These are phyloP conservation scores for Gila orcuttii DNA, from an alignment of 2,113 vertebrate genomes.

Conservation along the genomic window DNA sequence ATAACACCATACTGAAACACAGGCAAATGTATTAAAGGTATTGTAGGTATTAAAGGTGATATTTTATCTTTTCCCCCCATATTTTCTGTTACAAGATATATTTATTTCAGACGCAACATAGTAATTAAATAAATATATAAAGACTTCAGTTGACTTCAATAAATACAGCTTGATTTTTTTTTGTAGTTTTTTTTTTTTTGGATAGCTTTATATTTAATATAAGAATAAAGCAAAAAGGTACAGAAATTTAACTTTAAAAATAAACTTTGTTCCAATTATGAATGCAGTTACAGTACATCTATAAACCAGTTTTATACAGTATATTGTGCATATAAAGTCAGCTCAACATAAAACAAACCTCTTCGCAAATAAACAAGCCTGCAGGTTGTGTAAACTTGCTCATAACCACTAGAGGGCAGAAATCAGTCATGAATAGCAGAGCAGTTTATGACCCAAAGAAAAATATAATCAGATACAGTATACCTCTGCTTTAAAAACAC, in stretches of 20 bases:
- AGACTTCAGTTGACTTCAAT: neutral
- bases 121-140: neutral
- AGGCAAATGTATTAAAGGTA: neutral
- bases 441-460: neutral
- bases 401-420: slow-evolving; percentile 66
- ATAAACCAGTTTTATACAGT: neutral
- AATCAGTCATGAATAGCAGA: slow-evolving; percentile 33
- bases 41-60: neutral
- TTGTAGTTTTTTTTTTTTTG: neutral
- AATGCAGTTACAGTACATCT: neutral
- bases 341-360: neutral
- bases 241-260: neutral
- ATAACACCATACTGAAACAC: no score
- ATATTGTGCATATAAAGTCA: neutral
- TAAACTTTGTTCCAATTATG: neutral
- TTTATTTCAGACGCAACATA: no score
- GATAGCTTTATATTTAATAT: neutral
- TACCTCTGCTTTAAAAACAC: neutral
- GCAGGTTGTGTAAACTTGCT: neutral
- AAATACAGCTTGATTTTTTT: neutral
- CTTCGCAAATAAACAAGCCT: neutral
- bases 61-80: no score
- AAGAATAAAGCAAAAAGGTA: neutral
- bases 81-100: no score
- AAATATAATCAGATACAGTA: neutral